Base-by-base conservation (phyloP, 1,140 invertebrate species). In the Ceratoteleas bidentatus region DNA sequence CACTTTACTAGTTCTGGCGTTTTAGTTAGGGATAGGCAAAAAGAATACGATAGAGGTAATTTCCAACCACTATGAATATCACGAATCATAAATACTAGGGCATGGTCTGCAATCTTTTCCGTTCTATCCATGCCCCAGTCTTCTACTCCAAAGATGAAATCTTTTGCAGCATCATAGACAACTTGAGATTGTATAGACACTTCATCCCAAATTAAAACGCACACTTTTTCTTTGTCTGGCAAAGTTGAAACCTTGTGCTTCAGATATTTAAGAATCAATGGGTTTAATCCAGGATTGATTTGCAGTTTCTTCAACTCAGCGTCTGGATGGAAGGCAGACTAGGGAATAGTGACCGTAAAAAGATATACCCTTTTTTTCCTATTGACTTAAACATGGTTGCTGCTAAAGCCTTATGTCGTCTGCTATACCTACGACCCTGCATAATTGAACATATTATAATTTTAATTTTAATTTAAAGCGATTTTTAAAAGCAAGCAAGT, bases 1-100 rank as follows among this genome's bases (percentile, higher is more conserved):
- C 40, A 65, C 0, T n/a, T 9, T 13, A 34, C 33, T 0, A 78
- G 36, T 36, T 78, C 52, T 0, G 34, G 1, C 1, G 38, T 65
- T 47, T 57, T 64, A 0, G 73, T 76, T 47, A 13, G 11, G 13
- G 5, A 32, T 7, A 6, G 1, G 9, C 58, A 73, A 49, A 64
- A 56, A 6, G 14, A 14, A 50, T 50, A 50, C 3, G 43, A 47
- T 13, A 47, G 6, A 13, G 43, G 43, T 50, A 4, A 6, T 15
- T 15, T 4, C 47, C 47, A 5, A 13, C 5, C 14, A 50, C 16
- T n/a, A n/a, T n/a, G n/a, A n/a, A n/a, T n/a, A n/a, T n/a, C n/a
- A n/a, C n/a, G n/a, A n/a, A n/a, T n/a, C 47, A 50, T 50, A 50
- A 50, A 50, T 6, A 50, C 47, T 9, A 50, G 13, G 14, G 47